Conservation (phyloP, 2,113 vertebrate species). For the Grantiella picta region DNA sequence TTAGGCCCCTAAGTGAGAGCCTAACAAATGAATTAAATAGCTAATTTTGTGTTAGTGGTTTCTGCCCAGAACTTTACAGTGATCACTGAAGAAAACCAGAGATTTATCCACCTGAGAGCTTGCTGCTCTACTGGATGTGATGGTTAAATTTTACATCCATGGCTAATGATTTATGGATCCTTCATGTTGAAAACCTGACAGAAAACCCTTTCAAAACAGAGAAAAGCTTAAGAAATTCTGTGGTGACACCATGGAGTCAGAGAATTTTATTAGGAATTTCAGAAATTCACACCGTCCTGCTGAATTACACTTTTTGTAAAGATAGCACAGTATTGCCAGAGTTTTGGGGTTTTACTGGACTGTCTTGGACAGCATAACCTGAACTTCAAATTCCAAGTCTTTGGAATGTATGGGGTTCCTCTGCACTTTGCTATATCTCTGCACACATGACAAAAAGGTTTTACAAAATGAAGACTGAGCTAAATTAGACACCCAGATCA, state of each 20-base stretch:
- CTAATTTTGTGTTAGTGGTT: neutral
- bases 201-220: neutral
- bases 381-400: neutral
- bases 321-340: neutral
- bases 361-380: neutral
- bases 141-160: neutral
- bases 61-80: neutral
- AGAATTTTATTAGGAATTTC: neutral
- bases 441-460: neutral
- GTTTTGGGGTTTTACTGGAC: neutral
- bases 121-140: neutral
- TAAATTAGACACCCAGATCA: neutral
- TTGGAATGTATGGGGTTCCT: neutral
- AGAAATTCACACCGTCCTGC: neutral
- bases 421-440: neutral
- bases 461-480: neutral
- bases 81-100: neutral
- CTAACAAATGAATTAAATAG: neutral
- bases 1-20: neutral
- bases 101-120: neutral
- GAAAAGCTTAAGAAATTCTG: neutral
- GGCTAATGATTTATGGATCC: neutral
- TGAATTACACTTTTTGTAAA: neutral
- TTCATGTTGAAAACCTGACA: neutral
- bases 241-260: neutral